Conservation (phyloP, 1,140 invertebrate species). For the Drosophila tsacasi region DNA sequence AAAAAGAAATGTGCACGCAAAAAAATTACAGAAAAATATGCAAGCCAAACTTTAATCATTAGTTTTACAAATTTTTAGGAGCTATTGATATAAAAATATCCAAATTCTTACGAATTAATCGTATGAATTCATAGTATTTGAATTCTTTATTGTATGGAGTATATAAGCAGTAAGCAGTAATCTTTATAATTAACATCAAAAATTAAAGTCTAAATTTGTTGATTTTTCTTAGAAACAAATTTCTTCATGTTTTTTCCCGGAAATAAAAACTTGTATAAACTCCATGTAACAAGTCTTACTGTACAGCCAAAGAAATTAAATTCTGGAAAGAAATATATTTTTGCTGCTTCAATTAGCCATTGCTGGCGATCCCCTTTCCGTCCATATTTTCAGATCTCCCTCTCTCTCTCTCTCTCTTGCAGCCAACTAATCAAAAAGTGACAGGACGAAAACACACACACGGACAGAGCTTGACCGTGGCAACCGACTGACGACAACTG, state of each 20-base stretch:
- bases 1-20: neutral
- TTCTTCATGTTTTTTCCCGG: too few species aligned
- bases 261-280: neutral
- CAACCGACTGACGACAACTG: conserved; percentile 66
- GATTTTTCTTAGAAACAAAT: neutral
- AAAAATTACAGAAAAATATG: neutral
- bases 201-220: neutral
- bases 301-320: conserved; percentile 11
- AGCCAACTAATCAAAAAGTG: conserved; percentile 69
- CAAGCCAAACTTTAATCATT: neutral
- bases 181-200: neutral
- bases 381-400: neutral
- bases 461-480: conserved; percentile 28
- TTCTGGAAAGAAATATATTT: conserved; percentile 8
- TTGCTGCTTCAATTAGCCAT: conserved; percentile 34
- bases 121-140: neutral
- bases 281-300: neutral
- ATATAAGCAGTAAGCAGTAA: neutral
- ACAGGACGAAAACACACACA: conserved; percentile 34
- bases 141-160: neutral
- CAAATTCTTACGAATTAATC: neutral
- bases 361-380: neutral
- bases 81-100: neutral
- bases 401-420: neutral
- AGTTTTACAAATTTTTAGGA: neutral